Evolutionary conservation across 2,888 invertebrate genomes (phyloP), one percentile per base, ranked within the genome.

Genomic region (Thalpophila matura): DNA sequence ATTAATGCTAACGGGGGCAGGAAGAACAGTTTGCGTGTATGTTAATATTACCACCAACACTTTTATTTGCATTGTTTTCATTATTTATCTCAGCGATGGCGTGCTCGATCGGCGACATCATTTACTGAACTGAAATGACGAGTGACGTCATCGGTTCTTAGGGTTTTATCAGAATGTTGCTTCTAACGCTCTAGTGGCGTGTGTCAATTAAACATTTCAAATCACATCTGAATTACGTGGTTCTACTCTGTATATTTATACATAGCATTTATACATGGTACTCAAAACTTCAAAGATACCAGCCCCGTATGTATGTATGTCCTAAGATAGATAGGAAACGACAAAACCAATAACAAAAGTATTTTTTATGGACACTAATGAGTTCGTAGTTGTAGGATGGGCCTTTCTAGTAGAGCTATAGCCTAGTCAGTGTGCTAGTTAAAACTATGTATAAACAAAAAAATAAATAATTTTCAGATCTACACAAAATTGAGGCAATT

Each of bases 81-180:
- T 33, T 57, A 14, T 42, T 74, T 61, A 57, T 31, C 16, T 50
- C 3, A 20, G 27, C 22, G 12, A 29, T 16, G 12, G 20, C 12
- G 40, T 47, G 33, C 40, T 35, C 10, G 27, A 58, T 38, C 3
- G 7, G 22, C 12, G 27, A 57, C 61, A 60, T 60, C 60, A 6
- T 74, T 43, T 16, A 27, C 29, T 50, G 20, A 22, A 55, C 24
- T 50, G n/a, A 55, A 35, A 20, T 26, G 7, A 24, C 7, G 12
- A 18, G 9, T 5, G 7, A 53, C 40, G 50, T 38, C 33, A 54
- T 7, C 49, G 5, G 9, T 10, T 27, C n/a, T 6, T 12, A 5
- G 18, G 6, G 9, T 35, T 38, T 74, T 69, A 69, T 71, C 46
- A 10, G 33, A 49, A 43, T 75, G 46, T 69, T 71, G 35, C 45